Evolutionary conservation across 1,140 invertebrate genomes (phyloP).

Genomic region (Arctopsyche grandis): DNA sequence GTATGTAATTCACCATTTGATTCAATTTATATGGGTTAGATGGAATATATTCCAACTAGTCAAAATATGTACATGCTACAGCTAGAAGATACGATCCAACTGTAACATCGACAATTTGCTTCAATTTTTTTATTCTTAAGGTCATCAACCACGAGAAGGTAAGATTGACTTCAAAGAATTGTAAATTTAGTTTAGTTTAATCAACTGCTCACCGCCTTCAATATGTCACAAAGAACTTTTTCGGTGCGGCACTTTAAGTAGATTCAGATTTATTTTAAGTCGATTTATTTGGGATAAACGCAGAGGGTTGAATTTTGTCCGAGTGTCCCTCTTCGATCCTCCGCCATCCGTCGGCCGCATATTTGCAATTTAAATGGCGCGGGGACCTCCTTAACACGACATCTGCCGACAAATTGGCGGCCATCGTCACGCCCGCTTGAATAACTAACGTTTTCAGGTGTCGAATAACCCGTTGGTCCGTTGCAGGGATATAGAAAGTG

Average conservation of each 20-base stretch:
- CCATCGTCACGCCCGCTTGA: constrained; percentile 62
- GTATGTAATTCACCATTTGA: too few species aligned
- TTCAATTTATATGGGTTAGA: too few species aligned
- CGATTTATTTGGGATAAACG: not conserved
- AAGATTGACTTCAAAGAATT: too few species aligned
- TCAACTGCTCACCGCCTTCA: too few species aligned
- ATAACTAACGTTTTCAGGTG: constrained; percentile 58
- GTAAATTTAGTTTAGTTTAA: too few species aligned
- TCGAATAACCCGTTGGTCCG: constrained; percentile 52
- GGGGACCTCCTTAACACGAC: constrained; percentile 68
- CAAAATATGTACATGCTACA: too few species aligned
- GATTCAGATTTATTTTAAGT: not conserved
- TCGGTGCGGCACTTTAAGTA: not conserved
- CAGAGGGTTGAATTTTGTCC: not conserved
- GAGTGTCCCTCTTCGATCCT: constrained; percentile 15
- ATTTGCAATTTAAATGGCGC: constrained; percentile 69
- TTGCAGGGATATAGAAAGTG: too few species aligned
- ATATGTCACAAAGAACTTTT: not conserved
- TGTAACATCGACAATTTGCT: too few species aligned
- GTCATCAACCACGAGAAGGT: too few species aligned
- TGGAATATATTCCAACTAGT: too few species aligned
- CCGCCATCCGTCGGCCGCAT: constrained; percentile 58
- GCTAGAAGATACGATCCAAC: too few species aligned
- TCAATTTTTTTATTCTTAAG: too few species aligned
- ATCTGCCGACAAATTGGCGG: constrained; percentile 67